Evolutionary conservation across 2,113 vertebrate genomes (phyloP), one percentile per base, ranked within the genome.

Genomic region (Otus sunia): DNA sequence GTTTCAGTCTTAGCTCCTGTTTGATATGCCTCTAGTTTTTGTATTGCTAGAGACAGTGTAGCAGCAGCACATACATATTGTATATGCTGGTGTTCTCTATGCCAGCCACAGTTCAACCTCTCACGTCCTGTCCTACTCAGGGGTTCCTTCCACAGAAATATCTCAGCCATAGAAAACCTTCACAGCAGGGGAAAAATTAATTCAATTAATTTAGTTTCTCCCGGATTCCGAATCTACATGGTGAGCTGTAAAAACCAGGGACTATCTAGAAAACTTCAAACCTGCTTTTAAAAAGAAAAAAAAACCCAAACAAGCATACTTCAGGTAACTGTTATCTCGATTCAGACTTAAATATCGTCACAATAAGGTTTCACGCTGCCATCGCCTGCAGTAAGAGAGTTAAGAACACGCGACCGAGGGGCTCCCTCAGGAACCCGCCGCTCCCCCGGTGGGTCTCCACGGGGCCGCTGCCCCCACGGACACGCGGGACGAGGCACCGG

Each of bases 31-130:
- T 10, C 16, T 6, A 5, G 62, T 10, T 34, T 25, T 34, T 22
- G 9, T n/a, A 47, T 5, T 14, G 45, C 75, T 56, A 8, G 25
- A 60, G 19, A 7, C 1, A 5, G 45, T 2, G 16, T 1, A 10
- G 27, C 37, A 20, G 27, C 21, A 30, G 30, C 30, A 37, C 10
- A 4, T 4, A 19, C 3, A 2, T 45, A 45, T 45, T 45, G 43
- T 45, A 45, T 45, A 45, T 45, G 17, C 17, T 45, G 27, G 17
- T 0, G 7, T 15, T 49, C 30, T 25, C 63, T 26, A 9, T 2
- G 14, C 21, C 32, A 74, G 9, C 37, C 80, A 20, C 34, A 7
- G 8, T 1, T 32, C 7, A 9, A 50, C 17, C 27, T 55, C 45
- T 34, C 4, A 8, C 1, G 34, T 5, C 62, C 52, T 22, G 2